phyloP scores from a whole-genome alignment of 2,888 invertebrate species.

The Nomada lathburiana region DNA sequence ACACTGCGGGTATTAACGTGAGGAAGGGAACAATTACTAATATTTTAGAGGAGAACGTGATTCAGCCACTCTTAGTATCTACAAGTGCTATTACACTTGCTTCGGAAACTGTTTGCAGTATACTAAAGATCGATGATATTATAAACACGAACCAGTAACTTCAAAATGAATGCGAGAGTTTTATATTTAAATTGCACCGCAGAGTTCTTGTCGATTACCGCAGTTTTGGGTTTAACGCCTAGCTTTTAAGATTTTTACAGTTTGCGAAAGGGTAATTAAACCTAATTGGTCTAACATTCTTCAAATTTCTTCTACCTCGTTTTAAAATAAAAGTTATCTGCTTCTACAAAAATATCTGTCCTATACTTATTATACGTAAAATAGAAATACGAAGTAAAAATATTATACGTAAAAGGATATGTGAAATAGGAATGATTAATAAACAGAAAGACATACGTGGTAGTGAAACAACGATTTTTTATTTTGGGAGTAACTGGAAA shows the following conservation, averaged over 20 bases:
- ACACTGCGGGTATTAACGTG: conserved; percentile 97
- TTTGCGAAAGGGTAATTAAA: conserved; percentile 31
- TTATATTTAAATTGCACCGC: conserved; percentile 8
- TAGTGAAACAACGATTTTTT: not conserved
- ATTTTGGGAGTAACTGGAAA: conserved; percentile 1
- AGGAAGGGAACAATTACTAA: conserved; percentile 98
- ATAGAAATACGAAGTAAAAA: too few relatives aligned
- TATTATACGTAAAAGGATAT: not conserved
- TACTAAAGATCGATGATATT: conserved; percentile 99
- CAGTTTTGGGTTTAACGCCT: conserved; percentile 10
- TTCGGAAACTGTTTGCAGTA: conserved; percentile 98
- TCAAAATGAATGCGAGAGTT: conserved; percentile 5
- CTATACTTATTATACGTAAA: conserved; percentile 3
- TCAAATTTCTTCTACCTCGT: not conserved
- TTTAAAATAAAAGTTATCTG: conserved; percentile 44
- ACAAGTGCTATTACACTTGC: conserved; percentile 96
- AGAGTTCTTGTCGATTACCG: conserved; percentile 17
- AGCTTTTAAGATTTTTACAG: conserved; percentile 46
- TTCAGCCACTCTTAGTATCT: conserved; percentile 98
- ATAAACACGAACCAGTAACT: conserved; percentile 87
- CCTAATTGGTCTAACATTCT: conserved; percentile 21
- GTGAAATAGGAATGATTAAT: not conserved
- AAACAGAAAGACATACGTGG: too few relatives aligned
- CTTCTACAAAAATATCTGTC: conserved; percentile 17
- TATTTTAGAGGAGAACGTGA: conserved; percentile 98